A percentile compares a stretch with the other conserved stretches of the same genome.
These are phyloP conservation scores for Beroe forskalii DNA, from an alignment of 37 sponge, comb jelly and placozoan species.

Conservation along the genomic window DNA sequence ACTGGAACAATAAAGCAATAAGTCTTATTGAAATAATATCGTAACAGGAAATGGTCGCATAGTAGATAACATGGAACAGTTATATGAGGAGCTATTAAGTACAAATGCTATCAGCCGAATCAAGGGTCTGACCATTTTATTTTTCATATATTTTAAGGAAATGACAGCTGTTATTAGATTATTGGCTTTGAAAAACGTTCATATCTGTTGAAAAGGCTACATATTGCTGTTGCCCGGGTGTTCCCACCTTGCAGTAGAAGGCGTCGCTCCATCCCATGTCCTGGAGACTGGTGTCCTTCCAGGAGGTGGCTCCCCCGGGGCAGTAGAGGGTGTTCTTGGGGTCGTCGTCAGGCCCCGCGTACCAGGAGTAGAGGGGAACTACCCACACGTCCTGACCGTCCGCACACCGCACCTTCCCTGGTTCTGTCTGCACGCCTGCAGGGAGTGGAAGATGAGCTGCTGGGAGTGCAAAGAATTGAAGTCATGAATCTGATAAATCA, in stretches of 20 bases:
- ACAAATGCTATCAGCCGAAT: neutral
- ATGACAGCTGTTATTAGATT: too few species aligned
- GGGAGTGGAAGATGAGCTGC: too few species aligned
- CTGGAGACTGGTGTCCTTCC: constrained; percentile 16
- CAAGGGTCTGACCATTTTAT: too few species aligned
- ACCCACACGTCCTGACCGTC: constrained; percentile 51
- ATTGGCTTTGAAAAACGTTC: too few species aligned
- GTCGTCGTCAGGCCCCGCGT: constrained; percentile 52
- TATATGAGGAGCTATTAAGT: neutral
- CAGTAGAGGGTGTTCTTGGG: constrained; percentile 19
- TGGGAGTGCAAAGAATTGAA: too few species aligned
- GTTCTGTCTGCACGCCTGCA: constrained; percentile 59
- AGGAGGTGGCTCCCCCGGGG: constrained; percentile 4
- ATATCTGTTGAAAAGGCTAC: too few species aligned
- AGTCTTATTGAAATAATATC: neutral
- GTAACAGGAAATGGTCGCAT: neutral
- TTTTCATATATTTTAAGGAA: too few species aligned
- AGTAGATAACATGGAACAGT: neutral
- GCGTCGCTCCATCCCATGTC: constrained; percentile 56
- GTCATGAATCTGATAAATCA: too few species aligned
- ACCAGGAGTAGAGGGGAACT: constrained; percentile 66
- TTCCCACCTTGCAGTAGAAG: constrained; percentile 24
- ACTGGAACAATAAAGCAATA: neutral
- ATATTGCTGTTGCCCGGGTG: too few species aligned
- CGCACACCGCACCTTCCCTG: constrained; percentile 39